Conservation (phyloP, 2,113 vertebrate species). For the Coracopsis vasa region DNA sequence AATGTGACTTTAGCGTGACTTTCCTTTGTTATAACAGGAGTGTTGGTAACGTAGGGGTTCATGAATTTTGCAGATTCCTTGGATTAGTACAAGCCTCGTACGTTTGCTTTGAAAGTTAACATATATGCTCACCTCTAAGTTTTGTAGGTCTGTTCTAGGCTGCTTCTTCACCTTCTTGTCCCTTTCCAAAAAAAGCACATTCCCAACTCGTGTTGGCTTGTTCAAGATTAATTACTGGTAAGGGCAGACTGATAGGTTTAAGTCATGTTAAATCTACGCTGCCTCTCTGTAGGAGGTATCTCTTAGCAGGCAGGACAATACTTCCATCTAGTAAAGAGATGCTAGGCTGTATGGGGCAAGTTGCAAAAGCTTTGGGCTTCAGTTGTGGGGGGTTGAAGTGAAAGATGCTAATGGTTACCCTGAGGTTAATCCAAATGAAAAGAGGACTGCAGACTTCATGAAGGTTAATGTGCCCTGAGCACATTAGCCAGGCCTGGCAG, state of each 20-base stretch:
- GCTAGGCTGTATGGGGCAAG: neutral
- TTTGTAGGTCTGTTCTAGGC: neutral
- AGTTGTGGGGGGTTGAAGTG: neutral
- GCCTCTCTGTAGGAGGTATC: neutral
- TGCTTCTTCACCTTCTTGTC: neutral
- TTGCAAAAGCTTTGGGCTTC: neutral
- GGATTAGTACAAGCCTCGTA: accelerated
- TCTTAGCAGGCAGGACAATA: neutral
- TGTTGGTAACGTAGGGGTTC: neutral
- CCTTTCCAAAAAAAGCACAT: neutral
- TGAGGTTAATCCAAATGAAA: neutral
- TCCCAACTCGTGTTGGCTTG: neutral
- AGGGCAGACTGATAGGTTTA: neutral
- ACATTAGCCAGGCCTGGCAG: neutral
- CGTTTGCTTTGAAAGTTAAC: neutral
- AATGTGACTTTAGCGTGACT: neutral
- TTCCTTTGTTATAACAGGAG: neutral
- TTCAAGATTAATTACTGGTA: neutral
- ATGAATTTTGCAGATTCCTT: neutral
- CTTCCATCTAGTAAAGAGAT: neutral
- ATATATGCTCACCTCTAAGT: neutral
- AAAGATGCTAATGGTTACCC: neutral
- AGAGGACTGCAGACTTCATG: neutral
- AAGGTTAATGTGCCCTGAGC: neutral
- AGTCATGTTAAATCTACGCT: neutral